Evolutionary conservation across 2,888 invertebrate genomes (phyloP).

Genomic region (Scaeva pyrastri): DNA sequence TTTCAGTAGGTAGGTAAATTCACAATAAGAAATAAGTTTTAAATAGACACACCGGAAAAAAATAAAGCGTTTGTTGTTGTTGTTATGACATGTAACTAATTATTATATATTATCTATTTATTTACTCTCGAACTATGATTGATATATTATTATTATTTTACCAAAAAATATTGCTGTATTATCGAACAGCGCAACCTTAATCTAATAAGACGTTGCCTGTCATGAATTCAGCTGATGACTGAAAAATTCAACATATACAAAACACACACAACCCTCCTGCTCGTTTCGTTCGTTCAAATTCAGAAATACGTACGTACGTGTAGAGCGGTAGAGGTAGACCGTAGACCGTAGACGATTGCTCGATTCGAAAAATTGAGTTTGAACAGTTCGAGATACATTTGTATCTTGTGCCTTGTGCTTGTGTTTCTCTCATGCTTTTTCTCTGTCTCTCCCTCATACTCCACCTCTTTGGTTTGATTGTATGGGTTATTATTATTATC

Average conservation of each 20-base stretch:
- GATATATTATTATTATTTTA: constrained; percentile 16
- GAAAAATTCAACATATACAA: constrained; percentile 83
- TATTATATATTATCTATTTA: neutral
- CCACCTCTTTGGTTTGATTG: constrained; percentile 70
- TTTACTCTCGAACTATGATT: constrained; percentile 21
- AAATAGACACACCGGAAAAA: constrained; percentile 11
- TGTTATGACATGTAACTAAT: constrained; percentile 10
- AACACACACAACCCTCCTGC: constrained; percentile 82
- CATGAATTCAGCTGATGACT: constrained; percentile 84
- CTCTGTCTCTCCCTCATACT: constrained; percentile 75
- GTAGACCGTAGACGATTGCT: no score
- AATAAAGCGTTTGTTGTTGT: constrained; percentile 4
- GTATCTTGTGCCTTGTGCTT: no score
- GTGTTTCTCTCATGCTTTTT: constrained; percentile 71
- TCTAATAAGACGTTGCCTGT: constrained; percentile 83
- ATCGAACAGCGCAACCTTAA: constrained; percentile 80
- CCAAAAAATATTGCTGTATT: constrained; percentile 47
- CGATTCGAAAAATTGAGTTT: constrained; percentile 76
- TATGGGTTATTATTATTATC: constrained; percentile 36
- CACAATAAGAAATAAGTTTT: neutral
- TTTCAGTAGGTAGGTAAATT: neutral
- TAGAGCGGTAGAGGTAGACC: no score
- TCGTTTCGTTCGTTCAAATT: constrained; percentile 26
- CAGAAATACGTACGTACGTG: constrained; percentile 15
- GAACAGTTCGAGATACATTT: constrained; percentile 74